Conservation (phyloP, 2,888 invertebrate species). For the Trachelus iudaicus region DNA sequence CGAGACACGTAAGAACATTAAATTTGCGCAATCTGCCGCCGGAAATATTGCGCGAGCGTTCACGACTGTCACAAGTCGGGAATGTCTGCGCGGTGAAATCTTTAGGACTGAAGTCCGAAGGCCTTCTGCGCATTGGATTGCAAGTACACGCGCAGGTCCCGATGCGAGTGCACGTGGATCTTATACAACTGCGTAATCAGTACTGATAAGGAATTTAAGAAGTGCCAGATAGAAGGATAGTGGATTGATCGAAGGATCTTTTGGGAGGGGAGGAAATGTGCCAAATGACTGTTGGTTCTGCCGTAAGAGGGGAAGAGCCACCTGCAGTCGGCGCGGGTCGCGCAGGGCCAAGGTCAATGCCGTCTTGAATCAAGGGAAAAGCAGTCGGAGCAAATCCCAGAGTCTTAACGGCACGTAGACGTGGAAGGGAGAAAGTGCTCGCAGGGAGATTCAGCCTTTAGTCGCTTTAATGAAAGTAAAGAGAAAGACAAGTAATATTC, state of each 20-base stretch:
- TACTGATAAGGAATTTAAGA: neutral
- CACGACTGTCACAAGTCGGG: neutral
- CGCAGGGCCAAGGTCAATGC: constrained; percentile 24
- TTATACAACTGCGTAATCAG: too few relatives aligned
- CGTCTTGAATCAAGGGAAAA: neutral
- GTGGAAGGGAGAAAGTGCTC: constrained; percentile 52
- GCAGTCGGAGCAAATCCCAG: neutral
- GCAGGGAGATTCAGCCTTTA: constrained; percentile 21
- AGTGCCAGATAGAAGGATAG: too few relatives aligned
- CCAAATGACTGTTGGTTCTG: too few relatives aligned
- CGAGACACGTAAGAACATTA: neutral
- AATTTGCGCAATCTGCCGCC: neutral
- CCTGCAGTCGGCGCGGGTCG: neutral
- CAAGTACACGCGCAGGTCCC: too few relatives aligned
- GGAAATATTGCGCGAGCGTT: neutral
- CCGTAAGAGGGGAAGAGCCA: neutral
- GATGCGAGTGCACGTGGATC: too few relatives aligned
- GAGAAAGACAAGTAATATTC: constrained; percentile 38
- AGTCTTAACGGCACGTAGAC: constrained; percentile 41
- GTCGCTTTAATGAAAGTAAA: constrained; percentile 42
- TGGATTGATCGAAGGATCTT: too few relatives aligned
- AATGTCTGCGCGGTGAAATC: neutral
- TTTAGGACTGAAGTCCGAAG: neutral
- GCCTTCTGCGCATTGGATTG: neutral
- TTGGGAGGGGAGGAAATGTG: neutral